Conservation (phyloP, 2,888 invertebrate species). For the Andrena bucephala region DNA sequence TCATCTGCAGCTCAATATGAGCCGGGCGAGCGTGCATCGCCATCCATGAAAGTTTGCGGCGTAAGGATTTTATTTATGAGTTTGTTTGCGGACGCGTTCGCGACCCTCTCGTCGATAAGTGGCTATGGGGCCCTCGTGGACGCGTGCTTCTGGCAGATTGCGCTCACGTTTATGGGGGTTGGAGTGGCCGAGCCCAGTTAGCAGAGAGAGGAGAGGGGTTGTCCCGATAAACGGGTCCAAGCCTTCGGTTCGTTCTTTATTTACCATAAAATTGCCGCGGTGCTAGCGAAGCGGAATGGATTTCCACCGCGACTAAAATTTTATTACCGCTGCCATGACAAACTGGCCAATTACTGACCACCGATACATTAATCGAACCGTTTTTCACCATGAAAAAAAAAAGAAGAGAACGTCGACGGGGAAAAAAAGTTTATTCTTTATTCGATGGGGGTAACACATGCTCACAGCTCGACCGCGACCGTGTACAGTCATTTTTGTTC, state of each 20-base stretch:
- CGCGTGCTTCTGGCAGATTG: conserved; percentile 75
- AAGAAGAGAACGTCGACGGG: not conserved
- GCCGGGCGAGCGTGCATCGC: conserved; percentile 28
- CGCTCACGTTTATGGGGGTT: conserved; percentile 60
- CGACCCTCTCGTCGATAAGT: conserved; percentile 73
- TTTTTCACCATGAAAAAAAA: conserved; percentile 1
- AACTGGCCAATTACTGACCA: conserved; percentile 48
- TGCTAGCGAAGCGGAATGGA: conserved; percentile 31
- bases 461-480: conserved; percentile 32
- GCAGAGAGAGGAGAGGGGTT: conserved; percentile 27
- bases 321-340: conserved; percentile 51
- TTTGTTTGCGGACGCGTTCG: conserved; percentile 73
- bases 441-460: conserved; percentile 39
- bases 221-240: conserved; percentile 57
- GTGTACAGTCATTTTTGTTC: conserved; percentile 26
- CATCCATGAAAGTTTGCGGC: conserved; percentile 40
- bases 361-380: conserved; percentile 48
- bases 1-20: conserved; percentile 56
- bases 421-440: conserved; percentile 46
- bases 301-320: conserved; percentile 48
- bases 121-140: conserved; percentile 64
- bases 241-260: conserved; percentile 49
- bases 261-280: conserved; percentile 55
- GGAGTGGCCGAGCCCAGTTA: conserved; percentile 27
- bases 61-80: conserved; percentile 75